Conservation (phyloP, 2,797 vertebrate species). For the Sebastes diaconus region DNA sequence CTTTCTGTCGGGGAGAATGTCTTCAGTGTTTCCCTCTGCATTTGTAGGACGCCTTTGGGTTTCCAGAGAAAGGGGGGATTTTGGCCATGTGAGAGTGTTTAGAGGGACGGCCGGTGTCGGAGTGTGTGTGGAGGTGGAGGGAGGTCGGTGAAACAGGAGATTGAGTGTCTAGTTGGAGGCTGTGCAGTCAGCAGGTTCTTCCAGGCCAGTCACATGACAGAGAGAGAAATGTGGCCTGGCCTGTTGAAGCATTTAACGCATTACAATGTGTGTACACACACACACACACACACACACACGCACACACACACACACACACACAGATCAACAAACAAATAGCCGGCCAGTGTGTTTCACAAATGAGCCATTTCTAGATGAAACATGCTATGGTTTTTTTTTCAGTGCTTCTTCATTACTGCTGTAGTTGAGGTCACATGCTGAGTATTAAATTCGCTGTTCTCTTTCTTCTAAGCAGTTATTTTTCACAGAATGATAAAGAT, state of each 20-base stretch:
- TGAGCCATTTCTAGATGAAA: neutral
- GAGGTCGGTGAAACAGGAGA: constrained; percentile 53
- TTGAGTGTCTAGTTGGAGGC: constrained; percentile 53
- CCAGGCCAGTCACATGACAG: constrained; percentile 62
- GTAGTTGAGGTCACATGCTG: neutral
- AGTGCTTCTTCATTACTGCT: neutral
- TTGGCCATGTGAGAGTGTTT: constrained; percentile 23
- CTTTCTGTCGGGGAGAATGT: constrained; percentile 9
- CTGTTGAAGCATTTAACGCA: constrained; percentile 32
- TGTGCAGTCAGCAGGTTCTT: constrained; percentile 70
- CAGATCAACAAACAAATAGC: neutral
- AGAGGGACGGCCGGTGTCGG: neutral
- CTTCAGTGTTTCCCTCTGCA: neutral
- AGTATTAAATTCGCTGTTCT: neutral
- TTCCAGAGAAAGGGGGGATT: neutral
- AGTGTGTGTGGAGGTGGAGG: constrained; percentile 21
- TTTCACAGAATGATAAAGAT: constrained; percentile 2
- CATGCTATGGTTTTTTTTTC: neutral
- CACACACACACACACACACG: too few species aligned
- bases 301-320: too few species aligned
- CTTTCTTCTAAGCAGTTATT: neutral
- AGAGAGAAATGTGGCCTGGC: constrained; percentile 31
- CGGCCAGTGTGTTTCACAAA: neutral
- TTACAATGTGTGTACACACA: neutral
- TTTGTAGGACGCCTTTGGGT: constrained; percentile 11